Base-by-base conservation (phyloP, 2,888 invertebrate species). In the Zaprionus obscuricornis region DNA sequence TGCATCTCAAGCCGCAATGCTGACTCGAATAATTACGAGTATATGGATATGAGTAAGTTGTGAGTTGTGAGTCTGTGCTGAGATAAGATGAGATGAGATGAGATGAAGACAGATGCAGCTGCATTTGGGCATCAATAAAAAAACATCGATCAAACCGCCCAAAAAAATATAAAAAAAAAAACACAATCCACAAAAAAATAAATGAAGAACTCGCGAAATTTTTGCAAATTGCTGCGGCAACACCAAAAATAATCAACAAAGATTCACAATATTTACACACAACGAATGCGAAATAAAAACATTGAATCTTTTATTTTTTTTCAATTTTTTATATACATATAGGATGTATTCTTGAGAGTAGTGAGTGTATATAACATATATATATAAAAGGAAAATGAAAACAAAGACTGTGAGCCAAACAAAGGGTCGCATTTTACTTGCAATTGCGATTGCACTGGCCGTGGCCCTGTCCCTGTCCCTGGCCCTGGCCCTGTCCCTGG, bases 21-120 rank as follows among this genome's bases (percentile, higher is more conserved):
- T 27, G 34, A 45, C 11, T 13, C 40, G 34, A 60, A 60, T 34
- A 55, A 60, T 27, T 45, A 58, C 29, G 74, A 77, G 11, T 86
- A 85, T 46, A 82, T 85, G 67, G 72, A 86, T 31, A 86, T 83
- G 75, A 77, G 83, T 83, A 71, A 85, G 81, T 84, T 43, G n/a
- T n/a, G n/a, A n/a, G n/a, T n/a, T n/a, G n/a, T n/a, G 3, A 17
- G 17, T 18, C 2, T 4, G 1, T 5, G 22, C 26, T 20, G n/a
- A 36, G n/a, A 16, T n/a, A 29, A 34, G 39, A 11, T 5, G 26
- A 27, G 31, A 8, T 29, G 14, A 27, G 20, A 52, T 36, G 46
- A 40, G 50, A 33, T 40, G 39, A 42, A 45, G 51, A 50, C 67
- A 70, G 73, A 39, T 66, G 62, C 76, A 81, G 58, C 57, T 47